Evolutionary conservation across 2,113 vertebrate species (phyloP), one percentile per base, ranked within the genome.

Genomic region (Trichomycterus rosablanca): DNA sequence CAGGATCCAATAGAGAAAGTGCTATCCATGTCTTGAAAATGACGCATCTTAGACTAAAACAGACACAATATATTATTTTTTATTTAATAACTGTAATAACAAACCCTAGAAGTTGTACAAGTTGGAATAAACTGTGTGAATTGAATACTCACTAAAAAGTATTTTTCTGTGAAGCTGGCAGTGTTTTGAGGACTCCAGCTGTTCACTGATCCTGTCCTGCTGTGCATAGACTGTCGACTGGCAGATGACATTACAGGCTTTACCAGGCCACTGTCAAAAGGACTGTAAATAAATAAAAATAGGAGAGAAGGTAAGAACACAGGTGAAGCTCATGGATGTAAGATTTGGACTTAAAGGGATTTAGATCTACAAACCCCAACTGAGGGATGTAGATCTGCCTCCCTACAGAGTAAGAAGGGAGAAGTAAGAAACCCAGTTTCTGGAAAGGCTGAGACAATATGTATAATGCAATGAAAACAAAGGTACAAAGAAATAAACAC

Each of bases 91-190:
- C n/a, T n/a, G n/a, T n/a, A n/a, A 23, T 15, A 6, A 39, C 40
- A 28, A 10, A 32, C 10, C 2, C 4, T 19, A 20, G 20, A 23
- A 44, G 23, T 18, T 23, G 23, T n/a, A 40, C 26, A 30, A 9
- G 48, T 51, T n/a, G n/a, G n/a, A n/a, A n/a, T n/a, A n/a, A n/a
- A n/a, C n/a, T n/a, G n/a, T n/a, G n/a, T n/a, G n/a, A n/a, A n/a
- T n/a, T n/a, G n/a, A n/a, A n/a, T n/a, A 81, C 91, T 90, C 72
- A 97, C 93, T 72, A 91, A 78, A 64, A 92, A 93, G 70, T 94
- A 94, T 11, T 91, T 94, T 78, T 97, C 93, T 1, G 89, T 90
- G 86, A 95, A 97, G 81, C 90, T 96, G 24, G 94, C 93, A 0
- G 91, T 96, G 70, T 79, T 94, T 0, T 93, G 92, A 1, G 92